Evolutionary conservation across 2,888 invertebrate species (phyloP).

Genomic region (Ennomos quercinarius): DNA sequence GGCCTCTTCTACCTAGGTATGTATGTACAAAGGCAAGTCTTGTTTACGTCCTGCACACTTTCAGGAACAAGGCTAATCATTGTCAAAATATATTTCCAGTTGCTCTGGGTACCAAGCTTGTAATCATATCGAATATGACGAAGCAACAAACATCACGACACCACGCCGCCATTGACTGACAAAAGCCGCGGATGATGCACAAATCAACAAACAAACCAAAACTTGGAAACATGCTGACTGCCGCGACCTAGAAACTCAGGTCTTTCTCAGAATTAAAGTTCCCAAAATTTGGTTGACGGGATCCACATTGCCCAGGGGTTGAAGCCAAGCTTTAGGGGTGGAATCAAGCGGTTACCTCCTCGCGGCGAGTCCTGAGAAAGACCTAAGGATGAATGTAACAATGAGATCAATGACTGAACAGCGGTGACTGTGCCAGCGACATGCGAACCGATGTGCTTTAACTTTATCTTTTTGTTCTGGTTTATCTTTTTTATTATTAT

Average conservation of each 20-base stretch:
- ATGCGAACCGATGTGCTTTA: slow-evolving; percentile 73
- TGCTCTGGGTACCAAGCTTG: slow-evolving; percentile 12
- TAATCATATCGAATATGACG: slow-evolving; percentile 17
- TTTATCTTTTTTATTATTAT: slow-evolving; percentile 25
- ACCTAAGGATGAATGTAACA: slow-evolving; percentile 83
- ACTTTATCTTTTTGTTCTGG: slow-evolving; percentile 37
- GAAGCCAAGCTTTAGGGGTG: slow-evolving; percentile 76
- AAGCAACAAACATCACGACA: slow-evolving; percentile 45
- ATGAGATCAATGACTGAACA: slow-evolving; percentile 76
- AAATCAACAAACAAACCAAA: slow-evolving; percentile 79
- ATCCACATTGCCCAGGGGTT: slow-evolving; percentile 73
- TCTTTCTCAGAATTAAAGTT: slow-evolving; percentile 82
- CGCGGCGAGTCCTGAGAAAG: slow-evolving; percentile 83
- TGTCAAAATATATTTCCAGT: too few species aligned
- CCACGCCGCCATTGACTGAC: slow-evolving; percentile 53
- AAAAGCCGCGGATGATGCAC: slow-evolving; percentile 68
- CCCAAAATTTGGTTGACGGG: slow-evolving; percentile 80
- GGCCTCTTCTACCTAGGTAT: too few species aligned
- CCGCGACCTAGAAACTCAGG: slow-evolving; percentile 83
- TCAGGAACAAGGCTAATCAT: too few species aligned
- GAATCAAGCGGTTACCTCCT: slow-evolving; percentile 81
- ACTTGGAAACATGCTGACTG: slow-evolving; percentile 84
- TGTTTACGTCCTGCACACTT: too few species aligned
- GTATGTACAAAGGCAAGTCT: too few species aligned
- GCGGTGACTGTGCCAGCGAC: slow-evolving; percentile 74